Conservation (phyloP, 2,113 vertebrate genomes). For the Azemiops feae region DNA sequence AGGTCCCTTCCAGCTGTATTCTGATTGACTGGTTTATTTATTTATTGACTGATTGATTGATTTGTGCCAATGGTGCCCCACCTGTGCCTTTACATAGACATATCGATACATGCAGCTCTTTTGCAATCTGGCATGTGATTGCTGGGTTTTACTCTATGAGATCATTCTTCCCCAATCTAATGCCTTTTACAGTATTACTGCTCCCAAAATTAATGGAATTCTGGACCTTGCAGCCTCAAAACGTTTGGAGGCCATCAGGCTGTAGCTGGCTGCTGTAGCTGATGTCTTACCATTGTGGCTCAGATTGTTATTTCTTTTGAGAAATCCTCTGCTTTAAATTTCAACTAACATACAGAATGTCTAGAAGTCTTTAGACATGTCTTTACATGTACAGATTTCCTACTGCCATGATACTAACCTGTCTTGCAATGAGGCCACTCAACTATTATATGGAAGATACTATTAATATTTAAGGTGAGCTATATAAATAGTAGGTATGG, state of each 20-base stretch:
- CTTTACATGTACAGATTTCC: not conserved
- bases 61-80: not conserved
- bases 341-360: not conserved
- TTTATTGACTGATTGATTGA: too few relatives aligned
- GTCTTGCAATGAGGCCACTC: not conserved
- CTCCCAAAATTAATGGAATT: not conserved
- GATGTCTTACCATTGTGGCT: not conserved
- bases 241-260: not conserved
- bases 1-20: too few relatives aligned
- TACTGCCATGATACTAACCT: not conserved
- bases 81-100: not conserved
- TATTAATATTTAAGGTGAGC: not conserved
- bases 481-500: not conserved
- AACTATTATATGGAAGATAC: not conserved
- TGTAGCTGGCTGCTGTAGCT: not conserved
- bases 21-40: too few relatives aligned
- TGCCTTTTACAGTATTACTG: not conserved
- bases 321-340: not conserved
- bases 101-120: not conserved
- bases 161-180: not conserved
- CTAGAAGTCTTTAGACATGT: not conserved
- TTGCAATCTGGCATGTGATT: not conserved
- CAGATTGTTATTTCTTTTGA: not conserved
- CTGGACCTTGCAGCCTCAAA: not conserved
- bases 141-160: not conserved